phyloP scores from a whole-genome alignment of 2,888 invertebrate genomes.

The Drosophila pseudotakahashii region DNA sequence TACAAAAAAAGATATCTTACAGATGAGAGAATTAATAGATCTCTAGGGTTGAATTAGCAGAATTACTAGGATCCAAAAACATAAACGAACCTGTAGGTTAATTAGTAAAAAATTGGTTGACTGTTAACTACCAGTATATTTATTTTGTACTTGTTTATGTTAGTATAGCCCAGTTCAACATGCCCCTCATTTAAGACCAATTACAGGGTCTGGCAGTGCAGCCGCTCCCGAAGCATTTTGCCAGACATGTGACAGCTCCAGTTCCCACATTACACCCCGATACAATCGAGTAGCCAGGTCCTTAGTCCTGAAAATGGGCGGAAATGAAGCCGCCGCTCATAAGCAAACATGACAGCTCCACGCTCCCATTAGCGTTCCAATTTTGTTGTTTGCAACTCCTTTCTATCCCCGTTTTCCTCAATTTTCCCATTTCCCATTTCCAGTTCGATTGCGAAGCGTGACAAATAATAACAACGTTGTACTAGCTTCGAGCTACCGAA shows the following conservation, averaged over 20 bases:
- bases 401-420: background rate
- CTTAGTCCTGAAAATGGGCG: conserved; percentile 36
- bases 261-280: conserved; percentile 20
- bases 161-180: background rate
- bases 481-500: conserved; percentile 24
- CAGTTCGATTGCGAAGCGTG: conserved; percentile 69
- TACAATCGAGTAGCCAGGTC: conserved; percentile 14
- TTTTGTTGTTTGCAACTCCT: conserved; percentile 42
- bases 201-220: conserved; percentile 15
- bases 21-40: too few species aligned
- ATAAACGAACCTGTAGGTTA: too few species aligned
- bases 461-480: conserved; percentile 60
- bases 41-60: too few species aligned
- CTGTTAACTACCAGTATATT: too few species aligned
- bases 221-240: conserved; percentile 39
- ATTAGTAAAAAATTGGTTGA: too few species aligned
- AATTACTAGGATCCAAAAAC: too few species aligned
- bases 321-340: conserved; percentile 56
- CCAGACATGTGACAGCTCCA: conserved; percentile 64
- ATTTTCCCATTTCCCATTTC: conserved; percentile 30
- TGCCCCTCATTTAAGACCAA: background rate
- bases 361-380: conserved; percentile 69
- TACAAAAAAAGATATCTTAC: too few species aligned
- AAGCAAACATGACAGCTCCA: conserved; percentile 62
- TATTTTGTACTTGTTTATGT: background rate